Evolutionary conservation across 1,140 invertebrate species (phyloP), one percentile per base, ranked within the genome.

Genomic region (Andrena cerasifolii): DNA sequence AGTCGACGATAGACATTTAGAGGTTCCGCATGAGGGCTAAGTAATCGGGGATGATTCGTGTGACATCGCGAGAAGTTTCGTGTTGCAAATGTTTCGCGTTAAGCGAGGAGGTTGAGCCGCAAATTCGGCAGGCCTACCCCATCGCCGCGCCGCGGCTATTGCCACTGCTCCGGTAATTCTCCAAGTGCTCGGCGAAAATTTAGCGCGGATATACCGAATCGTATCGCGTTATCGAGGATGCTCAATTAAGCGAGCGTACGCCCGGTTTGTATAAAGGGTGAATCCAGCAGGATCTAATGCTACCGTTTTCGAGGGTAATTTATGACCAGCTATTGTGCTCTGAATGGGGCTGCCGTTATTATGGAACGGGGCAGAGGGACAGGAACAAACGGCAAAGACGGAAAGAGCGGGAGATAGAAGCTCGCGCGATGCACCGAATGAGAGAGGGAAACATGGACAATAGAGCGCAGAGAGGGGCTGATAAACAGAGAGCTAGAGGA

Each of bases 201-300:
- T 63, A 81, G 36, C 56, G 31, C 33, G 68, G 7, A 62, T 78
- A 33, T 59, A 71, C 45, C 40, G 47, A 79, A 73, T 59, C 45
- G 79, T 65, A 59, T 81, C 65, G 73, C 72, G 72, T 67, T 86
- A 86, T 86, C 78, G 78, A 79, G 74, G 68, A 79, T 72, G 71
- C 75, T 86, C 81, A 75, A 86, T 86, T 86, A 86, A 86, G 71
- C 81, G 75, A 63, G 71, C 36, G 74, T 73, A 73, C 70, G 36
- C 40, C 40, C 53, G 74, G 72, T 78, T 78, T 84, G 59, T 78
- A 86, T 86, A 86, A 86, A 86, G 85, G 84, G 75, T 82, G 71
- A 86, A 86, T 84, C 85, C 84, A 56, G 73, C 49, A 75, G 84
- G 77, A 82, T 87, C 82, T 87, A 87, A 86, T 86, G 79, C 81